Evolutionary conservation across 2,888 invertebrate genomes (phyloP).

Genomic region (Mesorhabditis spiculigera): DNA sequence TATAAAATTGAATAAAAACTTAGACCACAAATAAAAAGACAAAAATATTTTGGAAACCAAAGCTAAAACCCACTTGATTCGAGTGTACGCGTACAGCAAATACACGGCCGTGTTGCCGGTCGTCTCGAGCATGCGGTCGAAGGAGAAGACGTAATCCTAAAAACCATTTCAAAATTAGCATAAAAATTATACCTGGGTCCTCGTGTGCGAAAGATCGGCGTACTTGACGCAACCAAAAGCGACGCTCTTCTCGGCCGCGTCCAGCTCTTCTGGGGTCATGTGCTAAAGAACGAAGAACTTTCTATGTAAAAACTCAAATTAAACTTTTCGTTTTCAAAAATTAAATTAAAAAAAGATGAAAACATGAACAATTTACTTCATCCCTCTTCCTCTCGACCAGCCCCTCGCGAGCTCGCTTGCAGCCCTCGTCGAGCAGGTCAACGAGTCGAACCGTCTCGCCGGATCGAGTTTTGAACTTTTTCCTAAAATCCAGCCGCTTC

Average conservation of each 20-base stretch:
- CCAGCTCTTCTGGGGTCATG: constrained; percentile 43
- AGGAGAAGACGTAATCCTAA: constrained; percentile 89
- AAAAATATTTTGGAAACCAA: not conserved
- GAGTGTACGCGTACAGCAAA: constrained; percentile 84
- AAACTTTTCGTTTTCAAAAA: not conserved
- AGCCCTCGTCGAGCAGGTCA: constrained; percentile 83
- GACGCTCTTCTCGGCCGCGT: constrained; percentile 68
- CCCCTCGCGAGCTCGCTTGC: constrained; percentile 61
- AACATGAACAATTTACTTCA: constrained; percentile 43
- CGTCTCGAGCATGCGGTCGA: constrained; percentile 98
- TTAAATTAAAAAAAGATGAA: not conserved
- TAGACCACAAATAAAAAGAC: no score
- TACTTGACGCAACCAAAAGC: constrained; percentile 99
- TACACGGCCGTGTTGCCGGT: constrained; percentile 98
- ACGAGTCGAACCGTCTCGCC: constrained; percentile 86
- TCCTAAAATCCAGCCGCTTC: constrained; percentile 64
- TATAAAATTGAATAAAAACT: no score
- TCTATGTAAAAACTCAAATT: not conserved
- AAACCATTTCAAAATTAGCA: not conserved
- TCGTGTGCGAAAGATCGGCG: constrained; percentile 88
- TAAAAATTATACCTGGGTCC: constrained; percentile 66
- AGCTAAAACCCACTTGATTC: constrained; percentile 74
- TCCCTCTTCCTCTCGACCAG: constrained; percentile 62
- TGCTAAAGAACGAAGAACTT: constrained; percentile 21
- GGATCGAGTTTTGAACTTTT: constrained; percentile 96